Conservation (phyloP, 2,797 vertebrate species). For the Gallirallus australis region DNA sequence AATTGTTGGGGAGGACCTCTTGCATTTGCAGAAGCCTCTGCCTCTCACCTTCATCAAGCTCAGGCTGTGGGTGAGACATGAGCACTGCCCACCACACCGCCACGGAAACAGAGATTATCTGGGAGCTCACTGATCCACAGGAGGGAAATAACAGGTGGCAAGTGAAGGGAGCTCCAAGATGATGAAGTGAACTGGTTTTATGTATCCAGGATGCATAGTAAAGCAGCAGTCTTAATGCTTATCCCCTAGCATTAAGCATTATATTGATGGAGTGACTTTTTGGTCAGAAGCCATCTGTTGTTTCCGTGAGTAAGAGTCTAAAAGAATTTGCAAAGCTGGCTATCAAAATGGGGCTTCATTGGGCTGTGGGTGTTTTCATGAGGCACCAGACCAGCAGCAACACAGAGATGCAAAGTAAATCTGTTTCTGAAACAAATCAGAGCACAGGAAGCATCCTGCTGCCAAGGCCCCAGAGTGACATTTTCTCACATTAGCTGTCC, state of each 20-base stretch:
- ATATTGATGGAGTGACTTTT: constrained; percentile 54
- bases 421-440: neutral
- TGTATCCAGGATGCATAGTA: constrained; percentile 26
- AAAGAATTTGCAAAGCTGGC: constrained; percentile 46
- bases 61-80: neutral
- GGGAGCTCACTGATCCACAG: neutral
- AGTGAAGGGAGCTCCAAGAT: constrained; percentile 38
- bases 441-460: neutral
- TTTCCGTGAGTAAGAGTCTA: constrained; percentile 5
- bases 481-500: neutral
- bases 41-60: neutral
- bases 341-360: neutral
- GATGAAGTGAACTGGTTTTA: constrained; percentile 40
- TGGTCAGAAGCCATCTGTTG: constrained; percentile 63
- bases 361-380: neutral
- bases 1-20: neutral
- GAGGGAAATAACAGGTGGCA: constrained; percentile 59
- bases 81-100: neutral
- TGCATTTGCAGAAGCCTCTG: neutral
- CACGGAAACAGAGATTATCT: neutral
- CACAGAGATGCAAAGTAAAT: neutral
- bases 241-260: constrained; percentile 44
- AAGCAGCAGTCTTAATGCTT: constrained; percentile 29
- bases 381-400: neutral
- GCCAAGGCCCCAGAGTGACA: neutral